A percentile compares a stretch with the other conserved stretches of the same genome.
These are phyloP conservation scores for Vicugna pacos DNA, from an alignment of 2,113 vertebrate species.

Conservation along the genomic window DNA sequence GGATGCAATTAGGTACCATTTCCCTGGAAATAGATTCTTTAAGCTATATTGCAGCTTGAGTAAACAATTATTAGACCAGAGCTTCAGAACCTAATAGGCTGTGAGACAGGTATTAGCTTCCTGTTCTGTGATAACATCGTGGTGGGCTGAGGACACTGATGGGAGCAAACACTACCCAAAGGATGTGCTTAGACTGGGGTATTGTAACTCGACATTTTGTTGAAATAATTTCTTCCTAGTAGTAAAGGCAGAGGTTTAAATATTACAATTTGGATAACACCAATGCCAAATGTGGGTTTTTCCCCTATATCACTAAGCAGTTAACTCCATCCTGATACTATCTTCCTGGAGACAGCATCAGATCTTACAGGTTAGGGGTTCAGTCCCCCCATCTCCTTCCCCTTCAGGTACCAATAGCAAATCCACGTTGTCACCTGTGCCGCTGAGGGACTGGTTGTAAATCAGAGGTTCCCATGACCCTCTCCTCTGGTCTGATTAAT, in stretches of 20 bases:
- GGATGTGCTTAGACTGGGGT: not conserved
- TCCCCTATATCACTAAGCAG: not conserved
- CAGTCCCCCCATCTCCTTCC: not conserved
- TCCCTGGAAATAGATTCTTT: not conserved
- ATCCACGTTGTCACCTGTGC: no score
- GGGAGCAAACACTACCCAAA: not conserved
- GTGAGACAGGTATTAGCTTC: not conserved
- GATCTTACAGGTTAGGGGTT: not conserved
- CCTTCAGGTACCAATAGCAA: not conserved
- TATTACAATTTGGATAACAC: not conserved
- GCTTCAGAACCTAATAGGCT: not conserved
- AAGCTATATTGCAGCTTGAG: not conserved
- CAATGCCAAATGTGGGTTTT: not conserved
- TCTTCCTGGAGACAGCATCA: not conserved
- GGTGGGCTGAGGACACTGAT: not conserved
- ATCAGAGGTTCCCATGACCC: not conserved
- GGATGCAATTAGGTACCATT: slow-evolving; percentile 59
- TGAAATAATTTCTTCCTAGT: not conserved
- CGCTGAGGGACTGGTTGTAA: not conserved
- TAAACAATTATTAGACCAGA: slow-evolving; percentile 7
- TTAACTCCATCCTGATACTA: not conserved
- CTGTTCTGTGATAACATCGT: not conserved
- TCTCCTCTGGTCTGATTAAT: not conserved
- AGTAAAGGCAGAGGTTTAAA: not conserved
- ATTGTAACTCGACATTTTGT: not conserved